Evolutionary conservation across 2,797 vertebrate genomes (phyloP), one percentile per base, ranked within the genome.

Genomic region (Mormyrus hasselquistii): DNA sequence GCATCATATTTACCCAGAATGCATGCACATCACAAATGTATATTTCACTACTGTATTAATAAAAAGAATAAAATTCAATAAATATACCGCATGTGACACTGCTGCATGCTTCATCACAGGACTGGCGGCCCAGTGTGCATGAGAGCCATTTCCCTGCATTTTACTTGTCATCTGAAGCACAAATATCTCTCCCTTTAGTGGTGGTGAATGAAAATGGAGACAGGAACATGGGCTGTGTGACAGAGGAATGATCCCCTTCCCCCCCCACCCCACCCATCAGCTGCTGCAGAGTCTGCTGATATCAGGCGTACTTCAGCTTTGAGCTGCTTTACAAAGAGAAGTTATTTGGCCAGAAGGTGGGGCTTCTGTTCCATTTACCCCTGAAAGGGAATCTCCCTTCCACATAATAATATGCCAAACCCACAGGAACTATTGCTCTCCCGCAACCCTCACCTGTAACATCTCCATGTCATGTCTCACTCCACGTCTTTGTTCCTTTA

Each of bases 41-140:
- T 91, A 93, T 95, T 95, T 95, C 95, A 94, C 91, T 44, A 93
- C 91, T 38, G 50, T 93, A 92, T 95, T 95, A 94, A 92, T 92
- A 93, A 92, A 59, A 22, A 57, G 19, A 59, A 59, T 22, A 22
- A 93, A 94, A 94, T 89, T 93, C 93, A 93, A 95, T 97, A 97
- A 97, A 97, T 92, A 88, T 89, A 97, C 96, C 96, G 97, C 97
- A 97, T 97, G 97, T 97, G 97, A 97, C 97, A 49, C 62, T 25
- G 14, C 76, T 84, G 8, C 25, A 22, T 25, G 1, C 2, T 62
- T 55, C 9, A 82, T 14, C 41, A 62, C 55, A 8, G 22, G 47
- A 65, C 14, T 57, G 50, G 49, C 0, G 0, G 10, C 0, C 4
- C n/a, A 57, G 50, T n/a, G 52, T 55, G 85, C 14, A 38, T 86